Percentiles rank a stretch among this genome's conserved stretches.
These are phyloP conservation scores for Oxystoma pomonae DNA, from an alignment of 2,888 invertebrate species.

Conservation along the genomic window DNA sequence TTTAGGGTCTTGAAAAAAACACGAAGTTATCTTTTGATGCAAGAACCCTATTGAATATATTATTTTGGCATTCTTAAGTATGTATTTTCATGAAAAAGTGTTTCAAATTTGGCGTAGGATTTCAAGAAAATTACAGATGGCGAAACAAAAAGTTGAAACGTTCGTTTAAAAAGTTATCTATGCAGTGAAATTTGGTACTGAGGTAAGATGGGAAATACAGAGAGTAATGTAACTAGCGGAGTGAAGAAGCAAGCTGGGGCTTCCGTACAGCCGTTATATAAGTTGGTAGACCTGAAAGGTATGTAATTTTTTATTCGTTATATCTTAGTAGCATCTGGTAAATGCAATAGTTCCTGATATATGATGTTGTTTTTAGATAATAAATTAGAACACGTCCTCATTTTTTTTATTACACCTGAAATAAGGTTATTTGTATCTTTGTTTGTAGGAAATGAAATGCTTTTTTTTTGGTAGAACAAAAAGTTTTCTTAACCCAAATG, in stretches of 20 bases:
- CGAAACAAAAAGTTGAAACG: background rate
- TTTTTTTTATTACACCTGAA: background rate
- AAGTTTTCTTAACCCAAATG: background rate
- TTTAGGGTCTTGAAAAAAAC: no score
- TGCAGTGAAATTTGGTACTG: constrained; percentile 8
- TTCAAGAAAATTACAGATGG: background rate
- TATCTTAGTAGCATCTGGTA: no score
- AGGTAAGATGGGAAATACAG: constrained; percentile 70
- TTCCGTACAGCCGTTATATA: constrained; percentile 78
- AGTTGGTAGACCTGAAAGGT: constrained; percentile 88
- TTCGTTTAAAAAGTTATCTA: constrained; percentile 12
- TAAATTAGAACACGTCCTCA: no score
- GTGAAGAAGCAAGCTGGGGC: constrained; percentile 94
- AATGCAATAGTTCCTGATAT: no score
- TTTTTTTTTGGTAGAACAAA: background rate
- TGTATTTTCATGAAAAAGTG: constrained; percentile 25
- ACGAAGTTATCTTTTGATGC: no score
- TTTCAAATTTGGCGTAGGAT: constrained; percentile 13
- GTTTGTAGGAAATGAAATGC: background rate
- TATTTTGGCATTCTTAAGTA: no score
- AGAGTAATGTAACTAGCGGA: constrained; percentile 87
- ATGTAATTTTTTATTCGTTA: constrained; percentile 28
- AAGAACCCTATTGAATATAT: no score
- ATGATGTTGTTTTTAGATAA: no score
- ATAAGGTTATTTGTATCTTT: constrained; percentile 1